Conservation (phyloP, 2,888 invertebrate genomes). For the Nemotelus nigrinus region DNA sequence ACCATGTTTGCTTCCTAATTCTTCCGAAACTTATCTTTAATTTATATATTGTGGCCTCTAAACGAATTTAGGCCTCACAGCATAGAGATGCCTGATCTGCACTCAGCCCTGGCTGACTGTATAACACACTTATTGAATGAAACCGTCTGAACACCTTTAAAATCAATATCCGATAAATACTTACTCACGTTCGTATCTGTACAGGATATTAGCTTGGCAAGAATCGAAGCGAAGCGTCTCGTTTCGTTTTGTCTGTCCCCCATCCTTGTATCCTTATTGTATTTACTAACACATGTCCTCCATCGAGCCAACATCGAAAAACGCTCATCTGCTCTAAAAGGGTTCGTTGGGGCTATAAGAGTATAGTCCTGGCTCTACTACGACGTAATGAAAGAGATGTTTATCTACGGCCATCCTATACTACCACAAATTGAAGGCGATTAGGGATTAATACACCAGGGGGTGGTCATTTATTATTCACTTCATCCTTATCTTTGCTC, state of each 20-base stretch:
- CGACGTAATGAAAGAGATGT: constrained; percentile 38
- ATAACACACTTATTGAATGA: constrained; percentile 1
- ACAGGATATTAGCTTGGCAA: not conserved
- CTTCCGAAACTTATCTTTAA: not conserved
- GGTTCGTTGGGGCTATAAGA: not conserved
- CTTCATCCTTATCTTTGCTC: constrained; percentile 37
- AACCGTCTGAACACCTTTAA: constrained; percentile 7
- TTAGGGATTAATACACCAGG: constrained; percentile 42
- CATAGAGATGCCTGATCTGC: not conserved
- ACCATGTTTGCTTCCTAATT: constrained; percentile 12
- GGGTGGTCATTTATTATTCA: constrained; percentile 43
- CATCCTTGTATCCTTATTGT: no score
- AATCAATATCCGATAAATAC: constrained; percentile 12
- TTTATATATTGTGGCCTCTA: not conserved
- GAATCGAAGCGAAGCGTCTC: no score
- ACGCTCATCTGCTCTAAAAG: constrained; percentile 17
- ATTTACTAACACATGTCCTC: no score
- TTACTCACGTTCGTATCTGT: not conserved
- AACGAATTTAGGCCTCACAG: not conserved
- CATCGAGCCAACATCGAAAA: not conserved
- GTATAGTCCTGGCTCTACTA: not conserved
- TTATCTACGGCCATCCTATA: constrained; percentile 35
- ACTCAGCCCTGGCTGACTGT: not conserved
- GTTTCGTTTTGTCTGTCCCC: no score
- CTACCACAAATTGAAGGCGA: constrained; percentile 41